These are phyloP conservation scores for Indicator indicator DNA, from an alignment of 2,113 vertebrate genomes.

Conservation along the genomic window DNA sequence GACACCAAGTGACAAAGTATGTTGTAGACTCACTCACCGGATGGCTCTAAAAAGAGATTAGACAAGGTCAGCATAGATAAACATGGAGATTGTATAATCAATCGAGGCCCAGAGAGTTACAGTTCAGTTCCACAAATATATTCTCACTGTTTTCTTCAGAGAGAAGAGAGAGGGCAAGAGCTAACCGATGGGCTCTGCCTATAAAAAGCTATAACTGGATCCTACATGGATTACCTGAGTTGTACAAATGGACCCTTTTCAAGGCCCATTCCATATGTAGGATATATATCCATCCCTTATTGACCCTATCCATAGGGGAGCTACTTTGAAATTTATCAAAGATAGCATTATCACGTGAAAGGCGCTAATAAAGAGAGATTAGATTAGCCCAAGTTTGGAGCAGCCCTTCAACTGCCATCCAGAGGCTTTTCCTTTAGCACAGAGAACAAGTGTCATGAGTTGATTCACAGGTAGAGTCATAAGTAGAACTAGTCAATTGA, in stretches of 20 bases:
- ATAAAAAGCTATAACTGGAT: background rate
- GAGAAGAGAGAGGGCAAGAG: background rate
- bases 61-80: background rate
- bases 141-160: background rate
- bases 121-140: background rate
- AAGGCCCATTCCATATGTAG: background rate
- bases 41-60: background rate
- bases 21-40: background rate
- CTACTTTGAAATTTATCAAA: background rate
- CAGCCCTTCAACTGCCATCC: background rate
- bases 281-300: no score
- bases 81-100: background rate
- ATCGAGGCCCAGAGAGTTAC: background rate
- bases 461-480: background rate
- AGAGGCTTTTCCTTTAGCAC: background rate
- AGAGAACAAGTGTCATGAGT: background rate
- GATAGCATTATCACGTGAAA: background rate
- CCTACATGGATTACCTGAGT: background rate
- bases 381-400: background rate
- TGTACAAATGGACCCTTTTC: background rate
- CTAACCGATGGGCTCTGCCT: background rate
- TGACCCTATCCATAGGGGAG: background rate
- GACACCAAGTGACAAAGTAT: background rate
- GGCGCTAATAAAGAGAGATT: background rate
- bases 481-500: background rate